Conservation (phyloP, 2,888 invertebrate genomes). For the Torymus tubicola region DNA sequence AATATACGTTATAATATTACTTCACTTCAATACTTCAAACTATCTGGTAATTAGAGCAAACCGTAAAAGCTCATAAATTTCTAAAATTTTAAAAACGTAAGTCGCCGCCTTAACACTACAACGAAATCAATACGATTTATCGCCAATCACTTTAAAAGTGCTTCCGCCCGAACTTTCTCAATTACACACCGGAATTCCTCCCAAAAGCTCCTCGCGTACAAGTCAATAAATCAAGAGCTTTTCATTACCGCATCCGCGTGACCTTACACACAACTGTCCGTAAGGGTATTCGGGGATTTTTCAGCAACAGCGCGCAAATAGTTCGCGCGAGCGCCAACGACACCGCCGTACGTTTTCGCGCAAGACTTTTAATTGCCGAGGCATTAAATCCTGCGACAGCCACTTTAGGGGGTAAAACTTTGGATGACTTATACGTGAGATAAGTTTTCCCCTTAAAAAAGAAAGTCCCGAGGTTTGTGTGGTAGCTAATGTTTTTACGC, state of each 20-base stretch:
- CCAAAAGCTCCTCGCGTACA: background rate
- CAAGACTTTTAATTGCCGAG: conserved; percentile 41
- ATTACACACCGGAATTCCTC: too few relatives aligned
- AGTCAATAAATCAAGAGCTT: conserved; percentile 6
- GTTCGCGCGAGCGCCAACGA: background rate
- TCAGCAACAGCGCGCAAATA: background rate
- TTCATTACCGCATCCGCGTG: background rate
- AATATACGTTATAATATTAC: too few relatives aligned
- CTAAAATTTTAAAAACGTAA: too few relatives aligned
- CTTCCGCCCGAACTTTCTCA: too few relatives aligned
- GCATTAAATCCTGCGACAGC: conserved; percentile 13
- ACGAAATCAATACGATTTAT: too few relatives aligned
- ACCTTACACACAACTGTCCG: background rate
- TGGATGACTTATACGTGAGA: conserved; percentile 1
- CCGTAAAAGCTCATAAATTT: too few relatives aligned
- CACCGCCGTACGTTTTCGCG: too few relatives aligned
- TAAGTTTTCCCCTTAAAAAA: background rate
- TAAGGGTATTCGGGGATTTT: background rate
- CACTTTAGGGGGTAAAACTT: conserved; percentile 11
- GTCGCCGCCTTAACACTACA: background rate
- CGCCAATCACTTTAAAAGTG: too few relatives aligned
- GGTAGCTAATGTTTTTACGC: conserved; percentile 8
- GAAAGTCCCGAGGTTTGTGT: conserved; percentile 7
- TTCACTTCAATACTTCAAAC: too few relatives aligned
- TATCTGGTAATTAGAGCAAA: too few relatives aligned